phyloP scores from a whole-genome alignment of 2,113 vertebrate genomes.

The Pedionomus torquatus region DNA sequence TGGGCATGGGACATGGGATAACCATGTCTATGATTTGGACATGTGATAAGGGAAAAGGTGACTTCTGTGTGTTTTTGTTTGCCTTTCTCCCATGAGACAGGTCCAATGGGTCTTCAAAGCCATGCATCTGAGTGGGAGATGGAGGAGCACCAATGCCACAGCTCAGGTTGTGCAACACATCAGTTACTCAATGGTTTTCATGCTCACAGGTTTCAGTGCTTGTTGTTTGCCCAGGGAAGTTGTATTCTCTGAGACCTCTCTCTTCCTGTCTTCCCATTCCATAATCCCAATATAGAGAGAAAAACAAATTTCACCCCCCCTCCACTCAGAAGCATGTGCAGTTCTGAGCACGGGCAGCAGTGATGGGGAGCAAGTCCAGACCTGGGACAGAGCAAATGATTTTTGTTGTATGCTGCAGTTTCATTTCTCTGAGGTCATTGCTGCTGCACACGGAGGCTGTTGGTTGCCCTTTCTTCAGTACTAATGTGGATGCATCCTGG shows the following conservation, averaged over 20 bases:
- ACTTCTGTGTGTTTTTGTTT: background rate
- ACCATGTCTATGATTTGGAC: too few relatives aligned
- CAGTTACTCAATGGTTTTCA: background rate
- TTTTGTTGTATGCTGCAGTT: background rate
- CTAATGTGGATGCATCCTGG: background rate
- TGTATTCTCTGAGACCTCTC: background rate
- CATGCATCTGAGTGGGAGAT: accelerated
- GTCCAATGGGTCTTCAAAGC: background rate
- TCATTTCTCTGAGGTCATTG: background rate
- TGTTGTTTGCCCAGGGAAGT: background rate
- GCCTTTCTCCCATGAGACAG: background rate
- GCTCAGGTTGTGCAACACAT: background rate
- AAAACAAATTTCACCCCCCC: background rate
- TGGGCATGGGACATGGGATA: too few relatives aligned
- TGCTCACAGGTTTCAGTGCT: background rate
- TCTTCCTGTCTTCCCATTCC: background rate
- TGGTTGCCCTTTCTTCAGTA: background rate
- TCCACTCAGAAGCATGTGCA: background rate
- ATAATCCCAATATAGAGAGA: background rate
- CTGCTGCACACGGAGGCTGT: background rate
- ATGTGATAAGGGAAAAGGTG: background rate
- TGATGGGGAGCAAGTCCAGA: background rate
- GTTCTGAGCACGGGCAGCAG: accelerated
- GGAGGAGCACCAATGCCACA: background rate
- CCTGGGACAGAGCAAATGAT: background rate